Evolutionary conservation across 2,113 vertebrate genomes (phyloP), one percentile per base, ranked within the genome.

Genomic region (Tympanuchus pallidicinctus): DNA sequence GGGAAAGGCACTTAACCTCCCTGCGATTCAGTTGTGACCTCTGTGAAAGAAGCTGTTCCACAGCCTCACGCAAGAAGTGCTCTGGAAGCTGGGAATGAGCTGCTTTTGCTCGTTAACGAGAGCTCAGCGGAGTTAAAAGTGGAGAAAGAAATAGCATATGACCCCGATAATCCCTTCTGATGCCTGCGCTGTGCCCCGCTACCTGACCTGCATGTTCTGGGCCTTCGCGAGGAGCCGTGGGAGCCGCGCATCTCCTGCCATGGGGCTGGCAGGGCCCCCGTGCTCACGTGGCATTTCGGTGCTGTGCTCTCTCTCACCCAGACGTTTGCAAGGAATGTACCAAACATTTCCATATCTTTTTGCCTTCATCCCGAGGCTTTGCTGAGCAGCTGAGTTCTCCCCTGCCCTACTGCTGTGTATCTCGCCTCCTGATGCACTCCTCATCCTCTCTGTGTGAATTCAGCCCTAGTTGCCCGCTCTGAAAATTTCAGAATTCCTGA

Each of bases 1-100:
- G 93, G 91, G 93, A 94, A 95, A 96, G 82, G 63, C 86, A 86
- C 61, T 94, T 93, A 86, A 92, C 90, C 88, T 78, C 90, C 34
- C 72, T 2, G 54, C 88, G 70, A 27, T 78, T 83, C 90, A 75
- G 73, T 38, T 9, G 3, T 94, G 95, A 94, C 93, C 93, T 95
- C 88, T 86, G 89, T 73, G 52, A 69, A 75, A 88, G 64, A 40
- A 86, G 86, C 38, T 88, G 48, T 45, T 93, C 75, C 54, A 50
- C 64, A 76, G 67, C 28, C 64, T 80, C 73, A 73, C 25, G 22
- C 1, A 1, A 74, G 52, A 43, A 92, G 27, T 4, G 2, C 60
- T 47, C 75, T 87, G 47, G 32, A 86, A 82, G 47, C 71, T 90
- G 94, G 71, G 71, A 90, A 89, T 0, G 2, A 71, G 57, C 75